Base-by-base conservation (phyloP, 2,113 vertebrate species). In the Pomatostomus ruficeps region DNA sequence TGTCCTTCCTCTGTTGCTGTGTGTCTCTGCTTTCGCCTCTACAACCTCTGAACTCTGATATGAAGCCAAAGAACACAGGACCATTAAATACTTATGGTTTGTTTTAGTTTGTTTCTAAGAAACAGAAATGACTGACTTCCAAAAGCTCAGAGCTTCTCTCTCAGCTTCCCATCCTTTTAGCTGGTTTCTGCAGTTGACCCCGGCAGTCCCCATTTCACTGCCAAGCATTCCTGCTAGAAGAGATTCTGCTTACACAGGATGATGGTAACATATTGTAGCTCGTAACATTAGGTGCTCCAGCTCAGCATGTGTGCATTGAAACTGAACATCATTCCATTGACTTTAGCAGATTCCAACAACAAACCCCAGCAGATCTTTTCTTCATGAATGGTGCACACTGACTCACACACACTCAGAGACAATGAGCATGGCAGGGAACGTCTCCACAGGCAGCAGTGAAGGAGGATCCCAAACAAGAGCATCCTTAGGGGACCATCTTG, bases 301-400 rank as follows among this genome's bases (percentile, higher is more conserved):
- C 21, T 82, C 38, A 75, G 14, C 23, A 17, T 10, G 28, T 29
- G 0, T n/a, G 6, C 42, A 9, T 29, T 72, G 72, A 79, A 83
- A 86, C 26, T 35, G 46, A 83, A 15, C 14, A 43, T 26, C 33
- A 29, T 71, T 62, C 16, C 7, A 10, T 21, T 14, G 31, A 6
- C 5, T 14, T 66, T 31, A 20, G 20, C 49, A 78, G 17, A 66
- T 71, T 66, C 11, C 35, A 79, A 28, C 10, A 36, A 40, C 94
- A 65, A 48, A 1, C 2, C 11, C 28, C 11, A 67, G 22, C 2
- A 55, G 21, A 5, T 33, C 7, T 31, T 86, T 75, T 33, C 36
- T 16, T 65, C 6, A 0, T 42, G 1, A 75, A 33, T 5, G 42
- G 4, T 88, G 29, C n/a, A 65, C 12, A 7, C 16, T 40, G 46